These are phyloP conservation scores for Pachyramphus minor DNA, from an alignment of 2,113 vertebrate genomes.

Conservation along the genomic window DNA sequence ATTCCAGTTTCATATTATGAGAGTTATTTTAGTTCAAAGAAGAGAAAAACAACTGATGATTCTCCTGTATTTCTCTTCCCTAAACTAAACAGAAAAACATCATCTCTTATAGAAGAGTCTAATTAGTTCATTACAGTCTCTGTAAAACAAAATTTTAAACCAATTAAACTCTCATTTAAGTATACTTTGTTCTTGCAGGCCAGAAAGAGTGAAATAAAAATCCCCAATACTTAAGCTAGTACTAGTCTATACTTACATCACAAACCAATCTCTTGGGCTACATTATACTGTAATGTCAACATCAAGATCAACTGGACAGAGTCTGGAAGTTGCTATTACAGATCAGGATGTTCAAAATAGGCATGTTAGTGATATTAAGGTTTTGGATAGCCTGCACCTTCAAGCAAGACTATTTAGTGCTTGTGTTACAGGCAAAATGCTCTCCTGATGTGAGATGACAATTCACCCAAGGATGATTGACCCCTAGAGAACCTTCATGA, in stretches of 20 bases:
- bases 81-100: neutral
- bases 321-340: neutral
- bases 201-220: neutral
- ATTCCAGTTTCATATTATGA: neutral
- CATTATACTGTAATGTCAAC: neutral
- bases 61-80: neutral
- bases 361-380: neutral
- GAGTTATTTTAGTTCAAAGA: neutral
- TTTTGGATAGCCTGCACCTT: neutral
- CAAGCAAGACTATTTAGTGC: neutral
- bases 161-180: neutral
- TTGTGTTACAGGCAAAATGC: neutral
- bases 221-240: neutral
- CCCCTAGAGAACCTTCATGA: neutral
- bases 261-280: neutral
- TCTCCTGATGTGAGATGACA: neutral
- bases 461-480: neutral
- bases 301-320: neutral
- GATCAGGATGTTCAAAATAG: neutral
- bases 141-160: neutral
- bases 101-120: neutral
- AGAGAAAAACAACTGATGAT: neutral
- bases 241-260: neutral
- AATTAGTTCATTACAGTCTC: neutral
- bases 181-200: neutral